Conservation (phyloP, 2,888 invertebrate species). For the Metopia argyrocephala region DNA sequence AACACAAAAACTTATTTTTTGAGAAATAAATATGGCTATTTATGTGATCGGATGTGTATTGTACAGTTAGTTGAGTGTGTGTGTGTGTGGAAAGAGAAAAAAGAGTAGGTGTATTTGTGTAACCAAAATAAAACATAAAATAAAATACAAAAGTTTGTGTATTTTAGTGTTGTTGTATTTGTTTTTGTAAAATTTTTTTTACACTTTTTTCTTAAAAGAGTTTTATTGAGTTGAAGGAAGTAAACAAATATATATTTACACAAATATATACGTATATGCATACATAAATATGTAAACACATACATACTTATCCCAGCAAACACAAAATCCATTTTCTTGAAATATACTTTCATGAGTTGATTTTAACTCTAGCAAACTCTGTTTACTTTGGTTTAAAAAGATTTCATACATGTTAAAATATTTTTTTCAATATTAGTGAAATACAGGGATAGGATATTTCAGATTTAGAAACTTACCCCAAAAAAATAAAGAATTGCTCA, state of each 20-base stretch:
- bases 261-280: background rate
- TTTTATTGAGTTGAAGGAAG: slow-evolving; percentile 52
- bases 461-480: too few species aligned
- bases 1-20: background rate
- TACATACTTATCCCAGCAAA: background rate
- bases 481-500: too few species aligned
- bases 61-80: background rate
- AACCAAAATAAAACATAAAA: slow-evolving; percentile 3
- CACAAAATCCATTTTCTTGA: too few species aligned
- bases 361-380: too few species aligned
- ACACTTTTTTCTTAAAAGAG: slow-evolving; percentile 34
- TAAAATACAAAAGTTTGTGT: slow-evolving; percentile 44
- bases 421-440: too few species aligned
- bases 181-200: slow-evolving; percentile 32
- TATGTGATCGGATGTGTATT: slow-evolving; percentile 11
- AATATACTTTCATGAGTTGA: too few species aligned
- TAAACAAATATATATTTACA: slow-evolving; percentile 50
- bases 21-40: background rate
- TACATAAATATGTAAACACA: background rate
- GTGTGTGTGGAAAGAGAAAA: slow-evolving; percentile 22
- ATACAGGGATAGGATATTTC: too few species aligned
- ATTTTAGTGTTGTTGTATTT: slow-evolving; percentile 27
- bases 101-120: slow-evolving; percentile 9
- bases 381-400: too few species aligned
- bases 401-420: too few species aligned